Base-by-base conservation (phyloP, 2,888 invertebrate genomes). In the Acanthopleura granulata region DNA sequence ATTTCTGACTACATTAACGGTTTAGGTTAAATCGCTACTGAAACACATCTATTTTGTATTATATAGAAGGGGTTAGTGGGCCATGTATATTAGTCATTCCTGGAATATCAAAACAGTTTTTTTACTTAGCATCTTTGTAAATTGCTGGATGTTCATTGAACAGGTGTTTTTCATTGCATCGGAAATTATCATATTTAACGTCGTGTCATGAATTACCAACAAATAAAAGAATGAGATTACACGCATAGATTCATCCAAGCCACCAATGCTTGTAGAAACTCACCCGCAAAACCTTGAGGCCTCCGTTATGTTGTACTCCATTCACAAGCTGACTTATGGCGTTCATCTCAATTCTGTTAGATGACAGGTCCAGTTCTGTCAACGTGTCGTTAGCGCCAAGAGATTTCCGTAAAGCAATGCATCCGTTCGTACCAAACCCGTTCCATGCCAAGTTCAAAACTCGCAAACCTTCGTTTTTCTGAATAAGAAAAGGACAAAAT, bases 361-460 rank as follows among this genome's bases (percentile, higher is more conserved):
- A 81, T 29, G 83, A 80, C 4, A 87, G 49, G 74, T 87, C 84
- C 51, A 87, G 80, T 75, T 85, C 83, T 22, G 73, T 73, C 27
- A 85, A 74, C 0, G 82, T 83, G 61, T 79, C 77, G 76, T 86
- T 86, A 66, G 81, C 81, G 18, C 74, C 76, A 22, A 86, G 74
- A 0, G 85, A 80, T 57, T 76, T 72, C 0, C 83, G 79, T 0
- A 86, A 74, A 11, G 83, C 79, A 18, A 77, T 78, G 62, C 85
- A 82, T 18, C 86, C 85, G 11, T 79, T 79, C 49, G 75, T 78
- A 0, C 81, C 81, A 62, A 86, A 84, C 9, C 85, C 87, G 75
- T 86, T 86, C 85, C 85, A 86, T 0, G 85, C 81, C 18, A 86
- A 25, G 70, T 86, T 82, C 12, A 86, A 40, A 18, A 77, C 80